Evolutionary conservation across 37 sponge, comb jelly and placozoan genomes (phyloP).

Genomic region (Axinella damicornis): DNA sequence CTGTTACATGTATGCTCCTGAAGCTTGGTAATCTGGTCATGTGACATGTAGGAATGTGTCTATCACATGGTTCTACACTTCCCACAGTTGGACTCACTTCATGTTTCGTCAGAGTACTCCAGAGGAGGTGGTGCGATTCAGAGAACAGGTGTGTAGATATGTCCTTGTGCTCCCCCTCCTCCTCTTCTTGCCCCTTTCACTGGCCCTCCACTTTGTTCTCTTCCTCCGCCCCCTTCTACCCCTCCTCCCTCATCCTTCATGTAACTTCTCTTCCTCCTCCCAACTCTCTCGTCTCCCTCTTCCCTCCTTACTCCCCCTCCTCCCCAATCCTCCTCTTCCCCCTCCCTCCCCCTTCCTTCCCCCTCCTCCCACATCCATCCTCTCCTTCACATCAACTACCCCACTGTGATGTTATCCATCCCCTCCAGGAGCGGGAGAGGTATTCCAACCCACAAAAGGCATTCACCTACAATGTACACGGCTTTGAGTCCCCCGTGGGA

Average conservation of each 20-base stretch:
- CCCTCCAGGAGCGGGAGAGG: constrained; percentile 66
- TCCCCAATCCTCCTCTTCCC: not conserved
- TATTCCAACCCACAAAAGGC: constrained; percentile 83
- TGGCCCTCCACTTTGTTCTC: too few species aligned
- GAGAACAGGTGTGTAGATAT: constrained; percentile 11
- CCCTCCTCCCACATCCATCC: not conserved
- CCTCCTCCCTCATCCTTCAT: too few species aligned
- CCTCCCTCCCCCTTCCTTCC: not conserved
- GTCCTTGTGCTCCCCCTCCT: too few species aligned
- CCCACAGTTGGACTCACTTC: constrained; percentile 35
- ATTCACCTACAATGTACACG: constrained; percentile 77
- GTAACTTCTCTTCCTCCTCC: too few species aligned
- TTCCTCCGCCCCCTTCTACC: too few species aligned
- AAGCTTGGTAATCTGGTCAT: too few species aligned
- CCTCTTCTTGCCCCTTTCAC: too few species aligned
- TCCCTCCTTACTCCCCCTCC: not conserved
- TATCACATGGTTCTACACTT: too few species aligned
- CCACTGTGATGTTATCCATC: not conserved
- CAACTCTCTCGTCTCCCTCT: not conserved
- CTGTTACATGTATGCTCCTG: too few species aligned
- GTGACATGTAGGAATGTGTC: too few species aligned
- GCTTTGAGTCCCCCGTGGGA: constrained; percentile 77
- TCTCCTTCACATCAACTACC: too few species aligned
- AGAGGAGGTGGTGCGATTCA: constrained; percentile 33
- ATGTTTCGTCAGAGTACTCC: constrained; percentile 11